These are phyloP conservation scores for Euclidia mi DNA, from an alignment of 2,888 invertebrate genomes.

Conservation along the genomic window DNA sequence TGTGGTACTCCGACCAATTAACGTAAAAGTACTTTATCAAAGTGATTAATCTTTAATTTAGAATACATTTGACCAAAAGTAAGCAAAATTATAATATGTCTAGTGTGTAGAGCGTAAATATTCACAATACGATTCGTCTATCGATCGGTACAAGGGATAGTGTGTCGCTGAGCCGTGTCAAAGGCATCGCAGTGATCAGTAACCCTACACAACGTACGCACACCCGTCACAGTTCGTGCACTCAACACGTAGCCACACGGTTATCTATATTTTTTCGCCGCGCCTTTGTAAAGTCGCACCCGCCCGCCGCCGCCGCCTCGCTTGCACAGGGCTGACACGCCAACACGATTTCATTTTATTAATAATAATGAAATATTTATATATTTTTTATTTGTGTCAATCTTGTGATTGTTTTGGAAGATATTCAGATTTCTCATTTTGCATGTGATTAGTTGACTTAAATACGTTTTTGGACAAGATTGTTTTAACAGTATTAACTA, in stretches of 20 bases:
- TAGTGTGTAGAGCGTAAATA: no score
- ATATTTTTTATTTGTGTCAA: no score
- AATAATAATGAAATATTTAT: background rate
- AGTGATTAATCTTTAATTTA: background rate
- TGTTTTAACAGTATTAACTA: no score
- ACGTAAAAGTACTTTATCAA: background rate
- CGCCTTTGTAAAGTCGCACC: conserved; percentile 82
- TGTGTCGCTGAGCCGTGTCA: conserved; percentile 9
- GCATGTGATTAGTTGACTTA: no score
- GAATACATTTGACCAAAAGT: background rate
- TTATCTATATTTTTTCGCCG: conserved; percentile 78
- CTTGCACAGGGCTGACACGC: conserved; percentile 49
- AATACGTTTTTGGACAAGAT: no score
- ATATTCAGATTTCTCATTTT: no score
- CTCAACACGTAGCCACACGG: conserved; percentile 38
- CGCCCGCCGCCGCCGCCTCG: conserved; percentile 54
- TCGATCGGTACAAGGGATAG: background rate
- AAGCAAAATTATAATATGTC: no score
- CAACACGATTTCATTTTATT: background rate
- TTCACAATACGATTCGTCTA: background rate
- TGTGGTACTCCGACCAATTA: background rate
- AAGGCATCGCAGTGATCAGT: conserved; percentile 7
- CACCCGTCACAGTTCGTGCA: conserved; percentile 24
- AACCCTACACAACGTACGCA: conserved; percentile 16
- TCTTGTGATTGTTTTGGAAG: no score